Conservation (phyloP, 1,140 invertebrate genomes). For the Monomorium pharaonis region DNA sequence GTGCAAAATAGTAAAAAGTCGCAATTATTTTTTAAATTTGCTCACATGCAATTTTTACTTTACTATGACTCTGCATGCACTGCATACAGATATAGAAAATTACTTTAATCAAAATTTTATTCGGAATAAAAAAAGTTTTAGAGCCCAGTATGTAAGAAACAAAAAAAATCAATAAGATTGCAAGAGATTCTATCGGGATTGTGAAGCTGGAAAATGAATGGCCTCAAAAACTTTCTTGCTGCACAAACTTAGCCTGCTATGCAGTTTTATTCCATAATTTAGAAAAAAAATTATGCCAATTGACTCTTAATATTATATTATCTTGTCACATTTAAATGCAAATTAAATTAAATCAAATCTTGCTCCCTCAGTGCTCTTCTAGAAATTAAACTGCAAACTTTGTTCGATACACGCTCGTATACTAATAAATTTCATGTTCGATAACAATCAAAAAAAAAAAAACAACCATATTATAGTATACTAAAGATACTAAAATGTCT, state of each 20-base stretch:
- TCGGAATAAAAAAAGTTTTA: conserved; percentile 19
- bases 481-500: neutral
- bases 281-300: neutral
- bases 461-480: conserved; percentile 2
- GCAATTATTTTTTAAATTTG: neutral
- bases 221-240: conserved; percentile 28
- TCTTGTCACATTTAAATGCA: neutral
- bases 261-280: conserved; percentile 1
- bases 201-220: neutral
- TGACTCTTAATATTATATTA: neutral
- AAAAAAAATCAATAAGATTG: neutral
- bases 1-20: neutral
- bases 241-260: conserved; percentile 24
- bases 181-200: neutral
- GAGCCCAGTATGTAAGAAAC: neutral
- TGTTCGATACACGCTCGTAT: neutral
- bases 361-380: neutral
- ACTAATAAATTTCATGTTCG: neutral
- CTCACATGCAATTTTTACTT: conserved; percentile 23
- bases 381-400: neutral
- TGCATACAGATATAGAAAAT: conserved; percentile 36
- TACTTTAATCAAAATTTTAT: conserved; percentile 4
- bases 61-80: conserved; percentile 15
- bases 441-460: neutral
- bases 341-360: neutral